These are phyloP conservation scores for Platyrinchus mystaceus DNA, from an alignment of 2,797 vertebrate genomes.

Conservation along the genomic window DNA sequence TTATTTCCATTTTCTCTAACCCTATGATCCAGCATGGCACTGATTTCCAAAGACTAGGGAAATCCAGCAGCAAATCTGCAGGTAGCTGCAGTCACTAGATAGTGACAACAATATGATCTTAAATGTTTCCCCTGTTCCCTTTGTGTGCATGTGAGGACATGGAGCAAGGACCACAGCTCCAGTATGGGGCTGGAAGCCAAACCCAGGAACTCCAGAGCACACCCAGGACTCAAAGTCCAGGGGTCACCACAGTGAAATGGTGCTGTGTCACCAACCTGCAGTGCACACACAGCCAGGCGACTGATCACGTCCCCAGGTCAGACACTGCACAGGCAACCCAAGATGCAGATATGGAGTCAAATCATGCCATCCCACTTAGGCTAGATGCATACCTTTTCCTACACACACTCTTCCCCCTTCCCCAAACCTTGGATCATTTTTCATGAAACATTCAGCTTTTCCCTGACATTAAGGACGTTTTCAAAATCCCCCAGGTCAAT, in stretches of 20 bases:
- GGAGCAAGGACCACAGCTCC: not conserved
- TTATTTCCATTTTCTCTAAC: not conserved
- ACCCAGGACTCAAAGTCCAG: not conserved
- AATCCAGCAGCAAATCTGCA: not conserved
- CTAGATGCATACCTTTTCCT: too few species aligned
- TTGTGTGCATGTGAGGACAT: rapidly evolving
- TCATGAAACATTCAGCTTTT: not conserved
- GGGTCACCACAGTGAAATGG: not conserved
- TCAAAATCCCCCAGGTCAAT: not conserved
- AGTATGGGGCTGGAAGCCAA: not conserved
- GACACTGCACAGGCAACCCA: not conserved
- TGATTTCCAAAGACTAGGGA: not conserved
- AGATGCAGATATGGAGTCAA: rapidly evolving
- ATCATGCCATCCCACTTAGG: too few species aligned
- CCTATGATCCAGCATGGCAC: not conserved
- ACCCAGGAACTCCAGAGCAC: not conserved
- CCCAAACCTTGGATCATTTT: not conserved
- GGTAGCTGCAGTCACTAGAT: not conserved
- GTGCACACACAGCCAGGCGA: not conserved
- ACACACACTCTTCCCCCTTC: not conserved
- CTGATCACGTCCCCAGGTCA: rapidly evolving
- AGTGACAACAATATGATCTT: not conserved
- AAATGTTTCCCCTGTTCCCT: not conserved
- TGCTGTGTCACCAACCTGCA: not conserved
- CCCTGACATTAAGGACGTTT: not conserved